Evolutionary conservation across 1,140 invertebrate species (phyloP).

Genomic region (Pseudomyrmex dendroicus): DNA sequence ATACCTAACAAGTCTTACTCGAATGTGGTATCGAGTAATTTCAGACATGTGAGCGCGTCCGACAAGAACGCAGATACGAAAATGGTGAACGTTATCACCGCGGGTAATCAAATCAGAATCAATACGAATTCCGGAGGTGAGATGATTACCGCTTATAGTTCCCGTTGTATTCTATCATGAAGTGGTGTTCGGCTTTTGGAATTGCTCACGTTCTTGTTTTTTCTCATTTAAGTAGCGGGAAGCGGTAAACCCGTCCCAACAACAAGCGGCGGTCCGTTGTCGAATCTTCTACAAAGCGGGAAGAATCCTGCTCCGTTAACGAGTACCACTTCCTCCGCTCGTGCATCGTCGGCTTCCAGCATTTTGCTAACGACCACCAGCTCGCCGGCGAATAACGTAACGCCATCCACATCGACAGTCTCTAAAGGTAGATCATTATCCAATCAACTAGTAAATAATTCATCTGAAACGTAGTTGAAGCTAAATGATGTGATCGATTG

Average conservation of each 20-base stretch:
- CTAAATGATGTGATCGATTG: constrained; percentile 2
- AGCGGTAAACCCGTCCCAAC: constrained; percentile 61
- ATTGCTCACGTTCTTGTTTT: not conserved
- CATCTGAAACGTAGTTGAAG: constrained; percentile 45
- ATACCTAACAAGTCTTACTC: constrained; percentile 76
- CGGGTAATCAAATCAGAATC: constrained; percentile 71
- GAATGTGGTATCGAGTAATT: constrained; percentile 73
- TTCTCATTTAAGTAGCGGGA: constrained; percentile 36
- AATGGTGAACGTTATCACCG: constrained; percentile 74
- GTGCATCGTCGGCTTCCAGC: constrained; percentile 71
- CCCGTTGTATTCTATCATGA: no score
- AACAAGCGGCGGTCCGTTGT: constrained; percentile 70
- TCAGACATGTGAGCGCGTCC: constrained; percentile 71
- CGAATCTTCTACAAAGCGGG: constrained; percentile 74
- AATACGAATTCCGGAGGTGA: constrained; percentile 69
- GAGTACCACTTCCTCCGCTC: constrained; percentile 55
- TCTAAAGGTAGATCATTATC: constrained; percentile 82
- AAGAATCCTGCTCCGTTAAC: constrained; percentile 69
- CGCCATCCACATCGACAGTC: constrained; percentile 65
- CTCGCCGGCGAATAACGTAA: constrained; percentile 58
- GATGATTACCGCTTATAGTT: not conserved
- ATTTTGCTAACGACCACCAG: constrained; percentile 74
- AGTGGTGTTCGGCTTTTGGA: not conserved
- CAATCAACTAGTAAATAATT: constrained; percentile 72
- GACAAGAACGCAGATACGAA: constrained; percentile 75